phyloP scores from a whole-genome alignment of 1,140 invertebrate species.

The Pseudomyrmex dendroicus region DNA sequence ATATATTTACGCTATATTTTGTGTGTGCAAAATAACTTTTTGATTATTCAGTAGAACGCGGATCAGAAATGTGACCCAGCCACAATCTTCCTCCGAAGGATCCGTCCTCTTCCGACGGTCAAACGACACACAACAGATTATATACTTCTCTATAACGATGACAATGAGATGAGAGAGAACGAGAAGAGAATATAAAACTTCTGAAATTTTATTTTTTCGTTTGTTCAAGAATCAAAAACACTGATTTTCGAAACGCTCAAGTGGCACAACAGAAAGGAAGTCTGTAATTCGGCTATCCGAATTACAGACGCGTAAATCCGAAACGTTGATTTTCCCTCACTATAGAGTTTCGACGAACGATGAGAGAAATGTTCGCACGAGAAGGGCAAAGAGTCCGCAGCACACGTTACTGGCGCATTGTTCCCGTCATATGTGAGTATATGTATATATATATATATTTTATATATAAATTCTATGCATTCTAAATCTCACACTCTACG shows the following conservation, averaged over 20 bases:
- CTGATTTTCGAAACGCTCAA: not conserved
- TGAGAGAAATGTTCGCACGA: constrained; percentile 20
- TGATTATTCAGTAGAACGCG: no score
- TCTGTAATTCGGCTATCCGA: constrained; percentile 13
- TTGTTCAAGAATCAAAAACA: constrained; percentile 13
- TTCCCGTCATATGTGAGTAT: constrained; percentile 21
- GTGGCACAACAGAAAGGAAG: constrained; percentile 15
- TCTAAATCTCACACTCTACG: constrained; percentile 26
- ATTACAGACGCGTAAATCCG: constrained; percentile 22
- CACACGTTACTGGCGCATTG: constrained; percentile 20
- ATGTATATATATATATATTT: not conserved
- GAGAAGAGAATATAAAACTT: constrained; percentile 6
- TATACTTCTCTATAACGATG: constrained; percentile 8
- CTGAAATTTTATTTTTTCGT: not conserved
- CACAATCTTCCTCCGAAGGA: no score
- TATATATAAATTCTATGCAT: not conserved
- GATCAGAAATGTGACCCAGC: no score
- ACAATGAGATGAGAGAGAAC: constrained; percentile 22
- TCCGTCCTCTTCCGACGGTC: no score
- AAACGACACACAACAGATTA: no score
- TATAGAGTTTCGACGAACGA: not conserved
- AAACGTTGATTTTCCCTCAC: constrained; percentile 26
- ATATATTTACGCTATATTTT: no score
- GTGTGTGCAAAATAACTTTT: no score
- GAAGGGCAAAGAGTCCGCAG: not conserved